phyloP scores from a whole-genome alignment of 2,797 vertebrate species.

The Cirrhinus molitorella region DNA sequence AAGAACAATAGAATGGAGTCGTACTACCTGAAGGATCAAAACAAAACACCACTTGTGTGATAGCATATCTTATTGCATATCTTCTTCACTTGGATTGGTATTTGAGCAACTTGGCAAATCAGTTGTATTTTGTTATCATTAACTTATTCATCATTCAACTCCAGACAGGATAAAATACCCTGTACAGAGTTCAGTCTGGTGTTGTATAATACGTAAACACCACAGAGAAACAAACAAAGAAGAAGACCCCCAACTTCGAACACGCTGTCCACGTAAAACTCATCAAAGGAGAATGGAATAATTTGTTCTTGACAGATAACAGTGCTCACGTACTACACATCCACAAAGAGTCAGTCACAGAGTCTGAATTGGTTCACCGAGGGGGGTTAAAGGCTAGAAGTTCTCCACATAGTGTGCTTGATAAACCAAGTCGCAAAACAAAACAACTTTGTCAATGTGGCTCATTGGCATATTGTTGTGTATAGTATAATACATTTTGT shows the following conservation, averaged over 20 bases:
- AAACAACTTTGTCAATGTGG: background rate
- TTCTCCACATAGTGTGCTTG: background rate
- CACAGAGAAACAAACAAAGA: conserved; percentile 28
- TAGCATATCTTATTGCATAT: conserved; percentile 18
- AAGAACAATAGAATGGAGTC: background rate
- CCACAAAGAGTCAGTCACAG: background rate
- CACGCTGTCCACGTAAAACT: background rate
- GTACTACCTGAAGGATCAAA: background rate
- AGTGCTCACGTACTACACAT: conserved; percentile 6
- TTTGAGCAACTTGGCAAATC: conserved; percentile 12
- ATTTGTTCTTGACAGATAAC: conserved; percentile 25
- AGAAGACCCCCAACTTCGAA: conserved; percentile 5
- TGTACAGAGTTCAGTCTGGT: conserved; percentile 51
- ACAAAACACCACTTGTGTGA: conserved; percentile 24
- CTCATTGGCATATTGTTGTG: background rate
- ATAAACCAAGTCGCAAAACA: background rate
- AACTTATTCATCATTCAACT: conserved; percentile 33
- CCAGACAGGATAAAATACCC: background rate
- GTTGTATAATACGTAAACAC: conserved; percentile 46
- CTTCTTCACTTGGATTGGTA: background rate
- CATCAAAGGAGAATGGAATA: background rate
- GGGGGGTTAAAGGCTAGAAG: background rate
- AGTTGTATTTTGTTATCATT: conserved; percentile 38
- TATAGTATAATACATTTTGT: background rate
- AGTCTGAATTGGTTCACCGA: background rate